These are phyloP conservation scores for Hystrix brachyura DNA, from an alignment of 2,113 vertebrate genomes.

Conservation along the genomic window DNA sequence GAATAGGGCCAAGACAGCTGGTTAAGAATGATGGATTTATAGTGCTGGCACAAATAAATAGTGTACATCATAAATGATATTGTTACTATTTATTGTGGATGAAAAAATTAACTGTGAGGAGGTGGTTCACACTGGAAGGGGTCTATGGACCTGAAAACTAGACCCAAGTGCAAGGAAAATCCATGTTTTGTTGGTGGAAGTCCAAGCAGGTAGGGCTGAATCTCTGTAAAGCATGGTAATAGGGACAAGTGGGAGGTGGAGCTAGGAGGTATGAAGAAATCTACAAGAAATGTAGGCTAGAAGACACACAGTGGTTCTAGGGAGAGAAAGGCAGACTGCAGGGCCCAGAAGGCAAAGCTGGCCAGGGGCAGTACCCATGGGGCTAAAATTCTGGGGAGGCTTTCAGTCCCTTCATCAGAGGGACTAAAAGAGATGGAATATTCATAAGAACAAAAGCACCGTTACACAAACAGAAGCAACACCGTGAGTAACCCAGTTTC, in stretches of 20 bases:
- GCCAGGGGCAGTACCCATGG: background rate
- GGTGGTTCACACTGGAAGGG: background rate
- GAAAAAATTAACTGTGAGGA: background rate
- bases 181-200: background rate
- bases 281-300: background rate
- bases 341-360: background rate
- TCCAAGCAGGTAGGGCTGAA: background rate
- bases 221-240: background rate
- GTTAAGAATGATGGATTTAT: constrained; percentile 27
- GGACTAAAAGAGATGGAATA: background rate
- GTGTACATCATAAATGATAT: background rate
- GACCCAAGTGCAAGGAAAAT: background rate
- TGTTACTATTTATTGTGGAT: background rate
- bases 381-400: background rate
- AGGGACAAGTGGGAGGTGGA: background rate
- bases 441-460: background rate
- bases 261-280: background rate
- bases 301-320: background rate
- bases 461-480: background rate
- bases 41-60: background rate
- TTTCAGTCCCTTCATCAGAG: background rate
- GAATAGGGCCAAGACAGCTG: background rate
- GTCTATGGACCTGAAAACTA: background rate
- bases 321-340: background rate
- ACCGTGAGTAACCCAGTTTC: background rate